Evolutionary conservation across 2,113 vertebrate genomes (phyloP), one percentile per base, ranked within the genome.

Genomic region (Chlorodrepanis virens): DNA sequence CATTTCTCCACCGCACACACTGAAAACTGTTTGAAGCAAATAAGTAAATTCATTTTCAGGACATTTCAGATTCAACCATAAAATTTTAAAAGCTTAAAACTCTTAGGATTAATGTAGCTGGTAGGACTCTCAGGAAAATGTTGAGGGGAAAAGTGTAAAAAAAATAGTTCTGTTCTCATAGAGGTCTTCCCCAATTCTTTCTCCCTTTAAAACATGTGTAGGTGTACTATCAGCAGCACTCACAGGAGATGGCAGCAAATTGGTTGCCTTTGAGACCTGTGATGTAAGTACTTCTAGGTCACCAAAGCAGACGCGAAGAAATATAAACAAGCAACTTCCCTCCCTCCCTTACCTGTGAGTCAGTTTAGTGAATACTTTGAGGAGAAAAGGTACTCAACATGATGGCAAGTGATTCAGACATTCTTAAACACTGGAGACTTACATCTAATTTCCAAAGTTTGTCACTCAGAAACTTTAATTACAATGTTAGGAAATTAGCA

Each of bases 401-500:
- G 94, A 88, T 96, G 88, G 71, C 88, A 90, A 96, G 65, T 83
- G 92, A 94, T 90, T 97, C 85, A 97, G 95, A 97, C 90, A 83
- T 92, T 93, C 79, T 81, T 93, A 97, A 94, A 92, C 96, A 93
- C 95, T 94, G 88, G 95, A 97, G 94, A 94, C 44, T 89, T 92
- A 33, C 63, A 92, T 89, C 71, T 97, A 94, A 97, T 94, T 96
- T 96, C 93, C 68, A 94, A 96, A 97, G 88, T 97, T 96, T 96
- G 94, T 94, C 95, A 95, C 94, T 93, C 86, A 97, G 95, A 94
- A 94, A 96, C 83, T 95, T 97, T 97, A 97, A 97, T 96, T 97
- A 94, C 96, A 94, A 95, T 94, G 83, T 90, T 97, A 94, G 91
- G 86, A 94, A 95, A 97, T 94, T 93, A 97, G 96, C 89, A 83